These are phyloP conservation scores for Brotula barbata DNA, from an alignment of 2,797 vertebrate species.

Conservation along the genomic window DNA sequence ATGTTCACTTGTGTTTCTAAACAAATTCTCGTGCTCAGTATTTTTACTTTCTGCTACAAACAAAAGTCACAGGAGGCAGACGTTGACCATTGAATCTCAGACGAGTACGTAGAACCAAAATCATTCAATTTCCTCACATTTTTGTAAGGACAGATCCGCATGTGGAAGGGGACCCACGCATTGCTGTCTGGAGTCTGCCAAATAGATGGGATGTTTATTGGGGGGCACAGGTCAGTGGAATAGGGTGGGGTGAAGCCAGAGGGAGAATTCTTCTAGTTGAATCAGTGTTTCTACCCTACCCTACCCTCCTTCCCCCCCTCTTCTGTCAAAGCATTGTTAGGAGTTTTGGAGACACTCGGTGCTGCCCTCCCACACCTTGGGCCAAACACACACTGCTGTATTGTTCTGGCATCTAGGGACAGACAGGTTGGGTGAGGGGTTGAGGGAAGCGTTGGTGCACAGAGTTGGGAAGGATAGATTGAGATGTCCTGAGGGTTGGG, in stretches of 20 bases:
- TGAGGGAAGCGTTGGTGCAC: conserved; percentile 43
- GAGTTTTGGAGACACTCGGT: conserved; percentile 72
- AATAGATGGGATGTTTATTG: conserved; percentile 74
- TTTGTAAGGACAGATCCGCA: conserved; percentile 35
- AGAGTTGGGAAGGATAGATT: conserved; percentile 29
- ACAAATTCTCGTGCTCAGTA: no score
- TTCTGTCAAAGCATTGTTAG: conserved; percentile 77
- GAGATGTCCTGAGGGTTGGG: conserved; percentile 72
- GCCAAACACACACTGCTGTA: conserved; percentile 81
- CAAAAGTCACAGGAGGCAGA: conserved; percentile 1
- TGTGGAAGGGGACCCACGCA: conserved; percentile 49
- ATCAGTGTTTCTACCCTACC: conserved; percentile 43
- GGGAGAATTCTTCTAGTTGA: conserved; percentile 74
- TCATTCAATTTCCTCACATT: conserved; percentile 19
- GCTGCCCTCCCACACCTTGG: conserved; percentile 84
- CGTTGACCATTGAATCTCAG: neutral
- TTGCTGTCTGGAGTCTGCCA: conserved; percentile 50
- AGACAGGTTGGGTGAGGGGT: conserved; percentile 57
- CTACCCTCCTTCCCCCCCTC: conserved; percentile 46
- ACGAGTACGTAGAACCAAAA: neutral
- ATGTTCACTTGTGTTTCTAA: neutral
- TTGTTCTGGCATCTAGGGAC: conserved; percentile 80
- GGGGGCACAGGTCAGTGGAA: conserved; percentile 70
- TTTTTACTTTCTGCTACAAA: neutral
- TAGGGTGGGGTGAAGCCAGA: conserved; percentile 63